These are phyloP conservation scores for Candidula unifasciata DNA, from an alignment of 2,888 invertebrate species.

Conservation along the genomic window DNA sequence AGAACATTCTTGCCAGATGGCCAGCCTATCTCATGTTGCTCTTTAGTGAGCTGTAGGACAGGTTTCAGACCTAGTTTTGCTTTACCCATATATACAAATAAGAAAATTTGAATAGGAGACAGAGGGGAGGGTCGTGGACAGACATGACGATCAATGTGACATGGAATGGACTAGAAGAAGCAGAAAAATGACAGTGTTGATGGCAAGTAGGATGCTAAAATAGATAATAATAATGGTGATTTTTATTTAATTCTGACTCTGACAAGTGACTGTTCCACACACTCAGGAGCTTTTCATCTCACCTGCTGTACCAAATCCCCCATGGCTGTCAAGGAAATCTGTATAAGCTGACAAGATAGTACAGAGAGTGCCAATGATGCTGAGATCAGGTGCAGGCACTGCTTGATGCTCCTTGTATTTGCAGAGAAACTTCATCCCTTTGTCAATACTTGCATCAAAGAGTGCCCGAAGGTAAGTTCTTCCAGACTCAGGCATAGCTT, in stretches of 20 bases:
- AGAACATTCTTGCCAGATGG: too few species aligned
- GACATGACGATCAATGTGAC: too few species aligned
- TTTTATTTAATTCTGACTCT: not conserved
- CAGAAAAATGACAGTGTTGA: too few species aligned
- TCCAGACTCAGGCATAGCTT: slow-evolving; percentile 75
- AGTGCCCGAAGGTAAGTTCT: slow-evolving; percentile 70
- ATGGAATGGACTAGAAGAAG: too few species aligned
- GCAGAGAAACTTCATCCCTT: slow-evolving; percentile 72
- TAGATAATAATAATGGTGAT: too few species aligned
- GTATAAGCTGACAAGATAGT: slow-evolving; percentile 75
- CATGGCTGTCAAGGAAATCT: slow-evolving; percentile 74
- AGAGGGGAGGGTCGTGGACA: too few species aligned
- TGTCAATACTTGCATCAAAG: slow-evolving; percentile 74
- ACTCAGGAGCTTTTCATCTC: slow-evolving; percentile 4
- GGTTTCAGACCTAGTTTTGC: too few species aligned
- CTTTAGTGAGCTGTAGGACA: too few species aligned
- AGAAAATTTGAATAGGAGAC: too few species aligned
- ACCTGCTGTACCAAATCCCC: slow-evolving; percentile 76
- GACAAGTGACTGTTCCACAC: not conserved
- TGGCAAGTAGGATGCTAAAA: too few species aligned
- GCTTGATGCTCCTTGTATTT: slow-evolving; percentile 67
- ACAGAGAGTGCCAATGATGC: slow-evolving; percentile 72
- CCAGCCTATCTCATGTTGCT: too few species aligned
- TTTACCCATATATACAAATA: too few species aligned
- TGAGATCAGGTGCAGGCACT: slow-evolving; percentile 72